Evolutionary conservation across 2,888 invertebrate species (phyloP), one percentile per base, ranked within the genome.

Genomic region (Watsonalla cultraria): DNA sequence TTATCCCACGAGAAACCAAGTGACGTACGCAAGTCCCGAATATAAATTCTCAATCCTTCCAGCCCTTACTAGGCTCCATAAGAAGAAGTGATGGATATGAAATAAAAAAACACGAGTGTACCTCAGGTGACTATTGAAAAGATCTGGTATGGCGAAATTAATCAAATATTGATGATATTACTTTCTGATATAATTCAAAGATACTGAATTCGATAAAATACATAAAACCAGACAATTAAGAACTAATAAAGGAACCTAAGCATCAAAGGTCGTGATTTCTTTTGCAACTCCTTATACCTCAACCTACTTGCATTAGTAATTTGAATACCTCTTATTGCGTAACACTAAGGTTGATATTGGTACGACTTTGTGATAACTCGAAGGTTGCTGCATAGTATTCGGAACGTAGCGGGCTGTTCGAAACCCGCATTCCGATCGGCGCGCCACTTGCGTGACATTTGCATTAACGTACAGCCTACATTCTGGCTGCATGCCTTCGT

Each of bases 361-460:
- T 58, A 52, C 61, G 54, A 55, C 48, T 49, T 14, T 46, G 15
- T 47, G 49, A 55, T 51, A 55, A 59, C 59, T 51, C 60, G 58
- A 59, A 60, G 54, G 55, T 56, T 57, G 53, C 58, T 54, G 59
- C 55, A 48, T 53, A 53, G 73, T 75, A 77, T 76, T 76, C 71
- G 69, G 75, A 69, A 76, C 74, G 68, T 64, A 58, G 61, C 60
- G 66, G 66, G 66, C 63, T 68, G 64, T 69, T 72, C 68, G 68
- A 68, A 72, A 66, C 74, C 78, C 79, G 80, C 84, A 86, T 86
- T 84, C 85, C 82, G 59, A 72, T 67, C 60, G 66, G 52, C 74
- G 82, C 81, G 70, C 82, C 65, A 78, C 75, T 81, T 78, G 75
- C 72, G 63, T 76, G 76, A 77, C 78, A 84, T 85, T 84, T 82